Evolutionary conservation across 1,140 invertebrate genomes (phyloP), one percentile per base, ranked within the genome.

Genomic region (Nebria ingens): DNA sequence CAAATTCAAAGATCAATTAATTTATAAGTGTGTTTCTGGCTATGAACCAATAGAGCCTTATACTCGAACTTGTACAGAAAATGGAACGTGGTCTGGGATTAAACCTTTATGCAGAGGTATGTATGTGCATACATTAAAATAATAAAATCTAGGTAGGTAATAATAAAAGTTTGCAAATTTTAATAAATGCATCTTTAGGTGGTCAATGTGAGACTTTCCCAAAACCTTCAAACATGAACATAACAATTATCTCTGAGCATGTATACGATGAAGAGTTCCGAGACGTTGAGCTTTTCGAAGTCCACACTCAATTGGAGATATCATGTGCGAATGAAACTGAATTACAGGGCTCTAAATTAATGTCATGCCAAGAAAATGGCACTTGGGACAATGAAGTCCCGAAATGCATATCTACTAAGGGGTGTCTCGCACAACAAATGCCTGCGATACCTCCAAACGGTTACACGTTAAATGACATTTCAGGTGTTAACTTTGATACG

Each of bases 21-120:
- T 57, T 13, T 83, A 77, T 59, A 62, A 57, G 15, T 84, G 82
- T 62, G 64, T 71, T 19, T 59, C 65, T 12, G 80, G 79, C 1
- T 82, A 75, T 59, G 64, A 67, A 22, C 61, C 83, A 3, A 62
- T 66, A 19, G 81, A 80, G 1, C 68, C 69, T 29, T 55, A 61
- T 0, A 64, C 61, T 13, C 63, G 75, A 55, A 63, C 65, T 15
- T 84, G 82, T 62, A 66, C 68, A 15, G 70, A 69, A 34, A 67
- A 76, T 58, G 77, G 77, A 20, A 70, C 61, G n/a, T 81, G 79
- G 79, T 73, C 62, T 58, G 73, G 73, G 2, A 51, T 66, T 15
- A 59, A 69, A 42, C 76, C 77, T 12, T 60, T 64, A 52, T 79
- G 77, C 61, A 59, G 71, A 58, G 74, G 75, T 76, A 63, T 64